These are phyloP conservation scores for Dinoponera quadriceps DNA, from an alignment of 1,140 invertebrate genomes.

Conservation along the genomic window DNA sequence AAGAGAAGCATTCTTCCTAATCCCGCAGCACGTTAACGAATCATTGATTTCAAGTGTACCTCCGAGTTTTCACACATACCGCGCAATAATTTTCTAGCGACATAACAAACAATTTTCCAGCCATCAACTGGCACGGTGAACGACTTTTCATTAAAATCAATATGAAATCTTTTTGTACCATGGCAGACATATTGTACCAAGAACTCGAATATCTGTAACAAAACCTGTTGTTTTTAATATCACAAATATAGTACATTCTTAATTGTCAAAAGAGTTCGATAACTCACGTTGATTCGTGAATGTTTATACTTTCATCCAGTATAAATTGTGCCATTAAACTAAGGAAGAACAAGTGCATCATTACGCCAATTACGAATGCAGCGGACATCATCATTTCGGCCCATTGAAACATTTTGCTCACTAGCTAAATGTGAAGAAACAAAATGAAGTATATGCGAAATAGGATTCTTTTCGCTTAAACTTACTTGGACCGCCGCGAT, in stretches of 20 bases:
- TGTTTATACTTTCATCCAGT: background rate
- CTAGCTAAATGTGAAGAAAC: background rate
- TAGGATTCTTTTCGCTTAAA: background rate
- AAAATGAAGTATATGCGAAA: background rate
- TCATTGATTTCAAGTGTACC: too few relatives aligned
- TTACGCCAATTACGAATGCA: background rate
- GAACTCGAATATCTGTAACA: slow-evolving; percentile 5
- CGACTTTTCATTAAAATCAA: slow-evolving; percentile 61
- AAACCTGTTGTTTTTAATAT: background rate
- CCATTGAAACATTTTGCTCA: background rate
- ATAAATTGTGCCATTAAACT: slow-evolving; percentile 18
- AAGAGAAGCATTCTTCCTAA: too few relatives aligned
- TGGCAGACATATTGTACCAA: slow-evolving; percentile 61
- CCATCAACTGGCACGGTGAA: slow-evolving; percentile 58
- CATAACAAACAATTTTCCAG: slow-evolving; percentile 62
- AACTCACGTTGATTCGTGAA: slow-evolving; percentile 9
- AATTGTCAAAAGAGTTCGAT: background rate
- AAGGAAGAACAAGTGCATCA: background rate
- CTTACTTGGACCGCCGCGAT: slow-evolving; percentile 20
- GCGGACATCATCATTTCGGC: background rate
- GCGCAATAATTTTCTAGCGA: slow-evolving; percentile 64
- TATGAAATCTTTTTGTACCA: slow-evolving; percentile 56
- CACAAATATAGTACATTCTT: background rate
- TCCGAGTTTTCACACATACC: too few relatives aligned
- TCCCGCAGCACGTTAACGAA: too few relatives aligned